Percentiles rank a stretch among this genome's conserved stretches.
Evolutionary conservation across 2,797 vertebrate genomes (phyloP).

Genomic region (Sebastes steindachneri): DNA sequence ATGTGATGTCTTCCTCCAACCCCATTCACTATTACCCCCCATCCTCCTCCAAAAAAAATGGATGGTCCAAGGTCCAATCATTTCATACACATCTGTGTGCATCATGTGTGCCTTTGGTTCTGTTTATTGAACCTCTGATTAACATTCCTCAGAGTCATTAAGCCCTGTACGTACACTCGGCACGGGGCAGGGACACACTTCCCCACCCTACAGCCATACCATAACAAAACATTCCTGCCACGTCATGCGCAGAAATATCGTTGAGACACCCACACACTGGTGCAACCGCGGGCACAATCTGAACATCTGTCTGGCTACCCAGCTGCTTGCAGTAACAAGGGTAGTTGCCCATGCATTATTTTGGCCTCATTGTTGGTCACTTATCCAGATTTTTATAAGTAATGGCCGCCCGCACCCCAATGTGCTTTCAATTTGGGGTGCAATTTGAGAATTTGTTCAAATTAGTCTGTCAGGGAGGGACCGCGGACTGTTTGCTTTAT

Average conservation of each 20-base stretch:
- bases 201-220: constrained; percentile 66
- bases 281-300: constrained; percentile 52
- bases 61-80: constrained; percentile 54
- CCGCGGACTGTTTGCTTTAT: constrained; percentile 84
- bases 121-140: constrained; percentile 83
- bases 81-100: constrained; percentile 78
- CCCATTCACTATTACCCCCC: constrained; percentile 29
- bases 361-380: constrained; percentile 79
- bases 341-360: constrained; percentile 75
- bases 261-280: constrained; percentile 34
- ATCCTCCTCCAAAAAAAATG: constrained; percentile 9
- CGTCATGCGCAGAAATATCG: constrained; percentile 51
- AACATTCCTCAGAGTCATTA: constrained; percentile 83
- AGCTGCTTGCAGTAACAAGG: constrained; percentile 75
- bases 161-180: constrained; percentile 65
- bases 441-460: constrained; percentile 91
- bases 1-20: constrained; percentile 54
- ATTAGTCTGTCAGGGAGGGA: constrained; percentile 85
- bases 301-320: constrained; percentile 70
- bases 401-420: constrained; percentile 82
- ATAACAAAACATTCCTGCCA: constrained; percentile 70
- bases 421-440: constrained; percentile 88
- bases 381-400: constrained; percentile 83
- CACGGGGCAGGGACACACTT: constrained; percentile 64
- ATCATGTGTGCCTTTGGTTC: constrained; percentile 66